Conservation (phyloP, 2,888 invertebrate species). For the Fragum fragum region DNA sequence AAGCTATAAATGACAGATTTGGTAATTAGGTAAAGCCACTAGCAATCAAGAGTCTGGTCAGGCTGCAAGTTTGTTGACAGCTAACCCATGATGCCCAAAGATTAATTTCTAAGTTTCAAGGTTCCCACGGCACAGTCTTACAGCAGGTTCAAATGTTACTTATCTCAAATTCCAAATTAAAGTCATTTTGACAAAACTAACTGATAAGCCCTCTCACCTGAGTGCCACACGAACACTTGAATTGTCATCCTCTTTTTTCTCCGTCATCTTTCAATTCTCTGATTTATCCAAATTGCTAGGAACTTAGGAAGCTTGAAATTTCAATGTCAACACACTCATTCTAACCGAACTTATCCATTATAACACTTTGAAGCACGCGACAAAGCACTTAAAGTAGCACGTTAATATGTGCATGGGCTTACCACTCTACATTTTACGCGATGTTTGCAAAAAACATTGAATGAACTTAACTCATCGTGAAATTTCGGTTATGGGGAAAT, state of each 20-base stretch:
- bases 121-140: too few species aligned
- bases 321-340: slow-evolving; percentile 12
- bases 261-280: background rate
- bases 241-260: slow-evolving; percentile 29
- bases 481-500: background rate
- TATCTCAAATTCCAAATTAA: too few species aligned
- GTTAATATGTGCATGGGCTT: background rate
- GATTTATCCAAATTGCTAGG: background rate
- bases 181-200: too few species aligned
- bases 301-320: slow-evolving; percentile 16
- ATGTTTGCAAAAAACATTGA: background rate
- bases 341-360: slow-evolving; percentile 13
- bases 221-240: slow-evolving; percentile 21
- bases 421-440: slow-evolving; percentile 2
- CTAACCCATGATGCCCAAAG: too few species aligned
- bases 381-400: background rate
- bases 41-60: too few species aligned
- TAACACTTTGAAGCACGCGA: background rate
- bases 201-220: slow-evolving; percentile 2
- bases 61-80: too few species aligned
- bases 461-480: background rate
- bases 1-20: too few species aligned
- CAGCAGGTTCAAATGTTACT: too few species aligned
- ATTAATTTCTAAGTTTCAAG: too few species aligned
- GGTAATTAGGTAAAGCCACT: too few species aligned